Evolutionary conservation across 2,797 vertebrate species (phyloP).

Genomic region (Labeo calbasu): DNA sequence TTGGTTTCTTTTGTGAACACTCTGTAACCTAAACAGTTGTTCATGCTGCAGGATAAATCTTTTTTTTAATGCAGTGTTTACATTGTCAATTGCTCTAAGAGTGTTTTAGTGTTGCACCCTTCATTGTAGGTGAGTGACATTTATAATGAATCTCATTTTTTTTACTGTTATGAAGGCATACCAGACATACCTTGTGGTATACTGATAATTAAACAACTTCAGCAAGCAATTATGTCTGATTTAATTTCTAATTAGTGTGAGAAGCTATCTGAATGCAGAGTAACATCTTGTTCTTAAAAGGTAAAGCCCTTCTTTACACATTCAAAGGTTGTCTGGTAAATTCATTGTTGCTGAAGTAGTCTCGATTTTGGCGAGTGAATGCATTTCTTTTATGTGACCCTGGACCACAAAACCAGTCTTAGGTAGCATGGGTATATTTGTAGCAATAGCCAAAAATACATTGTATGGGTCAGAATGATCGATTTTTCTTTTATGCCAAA

Average conservation of each 20-base stretch:
- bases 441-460: too few relatives aligned
- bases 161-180: not conserved
- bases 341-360: not conserved
- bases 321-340: not conserved
- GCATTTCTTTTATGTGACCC: too few relatives aligned
- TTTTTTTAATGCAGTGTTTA: not conserved
- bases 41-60: not conserved
- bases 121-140: not conserved
- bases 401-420: too few relatives aligned
- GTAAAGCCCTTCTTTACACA: not conserved
- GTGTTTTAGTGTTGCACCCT: not conserved
- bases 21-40: not conserved
- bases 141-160: not conserved
- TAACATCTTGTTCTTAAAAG: not conserved
- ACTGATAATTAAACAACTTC: not conserved
- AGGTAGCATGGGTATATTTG: too few relatives aligned
- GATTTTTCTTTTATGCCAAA: too few relatives aligned
- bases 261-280: not conserved
- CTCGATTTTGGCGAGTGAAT: not conserved
- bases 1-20: not conserved
- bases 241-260: not conserved
- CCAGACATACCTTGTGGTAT: not conserved
- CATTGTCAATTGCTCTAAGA: not conserved
- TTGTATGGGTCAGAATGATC: too few relatives aligned
- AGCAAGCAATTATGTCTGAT: not conserved